phyloP scores from a whole-genome alignment of 2,888 invertebrate species.

The Heteromurus nitidus region DNA sequence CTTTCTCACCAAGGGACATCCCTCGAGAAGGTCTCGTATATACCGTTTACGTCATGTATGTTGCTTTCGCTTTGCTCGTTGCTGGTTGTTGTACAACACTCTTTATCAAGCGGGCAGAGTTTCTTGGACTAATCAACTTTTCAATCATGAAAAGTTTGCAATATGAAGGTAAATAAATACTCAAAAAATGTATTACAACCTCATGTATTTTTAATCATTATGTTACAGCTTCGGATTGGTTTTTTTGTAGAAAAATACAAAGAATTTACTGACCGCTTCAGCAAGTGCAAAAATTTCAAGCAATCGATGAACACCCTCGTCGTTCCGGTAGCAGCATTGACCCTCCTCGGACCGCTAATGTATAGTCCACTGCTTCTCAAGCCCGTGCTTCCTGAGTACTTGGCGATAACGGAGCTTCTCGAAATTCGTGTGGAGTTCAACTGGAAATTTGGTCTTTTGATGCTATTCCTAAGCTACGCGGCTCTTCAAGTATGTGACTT shows the following conservation, averaged over 20 bases:
- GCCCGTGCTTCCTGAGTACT: background rate
- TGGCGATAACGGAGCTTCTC: background rate
- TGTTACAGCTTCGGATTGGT: too few relatives aligned
- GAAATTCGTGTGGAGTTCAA: background rate
- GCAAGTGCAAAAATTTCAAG: background rate
- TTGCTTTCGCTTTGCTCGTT: background rate
- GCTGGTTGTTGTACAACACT: background rate
- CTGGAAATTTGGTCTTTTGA: background rate
- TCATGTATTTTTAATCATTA: too few relatives aligned
- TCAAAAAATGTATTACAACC: too few relatives aligned
- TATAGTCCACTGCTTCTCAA: background rate
- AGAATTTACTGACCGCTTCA: background rate
- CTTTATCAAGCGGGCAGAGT: background rate
- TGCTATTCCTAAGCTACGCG: background rate
- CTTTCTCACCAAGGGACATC: background rate
- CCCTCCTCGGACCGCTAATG: background rate
- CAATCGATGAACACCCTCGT: background rate
- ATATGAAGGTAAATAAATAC: background rate
- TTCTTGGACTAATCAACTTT: background rate
- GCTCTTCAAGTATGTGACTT: background rate
- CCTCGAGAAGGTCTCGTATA: background rate
- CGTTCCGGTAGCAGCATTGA: background rate
- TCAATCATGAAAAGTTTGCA: background rate
- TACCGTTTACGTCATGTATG: background rate
- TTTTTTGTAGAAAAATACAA: slow-evolving; percentile 1